Percentiles rank a stretch among this genome's conserved stretches.
phyloP scores from a whole-genome alignment of 2,113 vertebrate genomes.

The Hemiprocne comata region DNA sequence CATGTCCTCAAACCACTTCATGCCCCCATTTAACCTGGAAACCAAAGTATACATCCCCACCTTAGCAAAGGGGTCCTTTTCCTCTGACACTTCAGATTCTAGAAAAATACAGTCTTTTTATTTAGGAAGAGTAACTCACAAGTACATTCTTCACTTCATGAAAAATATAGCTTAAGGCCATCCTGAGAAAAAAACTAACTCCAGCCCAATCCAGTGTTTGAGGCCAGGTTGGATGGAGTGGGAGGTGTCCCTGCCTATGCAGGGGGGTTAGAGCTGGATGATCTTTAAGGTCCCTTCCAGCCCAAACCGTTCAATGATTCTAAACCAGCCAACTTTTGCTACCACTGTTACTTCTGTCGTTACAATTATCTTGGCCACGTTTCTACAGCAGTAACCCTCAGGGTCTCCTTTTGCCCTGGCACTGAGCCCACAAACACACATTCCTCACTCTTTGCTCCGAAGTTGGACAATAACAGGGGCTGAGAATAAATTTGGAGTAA shows the following conservation, averaged over 20 bases:
- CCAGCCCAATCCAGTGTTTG: not conserved
- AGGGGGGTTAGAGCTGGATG: too few relatives aligned
- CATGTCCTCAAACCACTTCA: not conserved
- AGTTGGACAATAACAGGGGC: not conserved
- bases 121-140: not conserved
- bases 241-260: too few relatives aligned
- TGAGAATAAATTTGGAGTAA: not conserved
- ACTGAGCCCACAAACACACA: not conserved
- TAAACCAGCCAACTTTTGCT: not conserved
- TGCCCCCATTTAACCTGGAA: not conserved
- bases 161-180: not conserved
- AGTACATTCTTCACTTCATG: not conserved
- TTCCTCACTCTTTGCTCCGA: not conserved
- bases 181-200: not conserved
- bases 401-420: not conserved
- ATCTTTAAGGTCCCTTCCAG: too few relatives aligned
- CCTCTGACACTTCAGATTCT: not conserved
- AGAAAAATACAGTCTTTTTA: not conserved
- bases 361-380: not conserved
- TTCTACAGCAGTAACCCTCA: not conserved
- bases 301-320: not conserved
- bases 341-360: not conserved
- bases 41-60: fast-evolving
- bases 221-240: too few relatives aligned
- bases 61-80: not conserved